phyloP scores from a whole-genome alignment of 1,140 invertebrate species.

The Solen grandis region DNA sequence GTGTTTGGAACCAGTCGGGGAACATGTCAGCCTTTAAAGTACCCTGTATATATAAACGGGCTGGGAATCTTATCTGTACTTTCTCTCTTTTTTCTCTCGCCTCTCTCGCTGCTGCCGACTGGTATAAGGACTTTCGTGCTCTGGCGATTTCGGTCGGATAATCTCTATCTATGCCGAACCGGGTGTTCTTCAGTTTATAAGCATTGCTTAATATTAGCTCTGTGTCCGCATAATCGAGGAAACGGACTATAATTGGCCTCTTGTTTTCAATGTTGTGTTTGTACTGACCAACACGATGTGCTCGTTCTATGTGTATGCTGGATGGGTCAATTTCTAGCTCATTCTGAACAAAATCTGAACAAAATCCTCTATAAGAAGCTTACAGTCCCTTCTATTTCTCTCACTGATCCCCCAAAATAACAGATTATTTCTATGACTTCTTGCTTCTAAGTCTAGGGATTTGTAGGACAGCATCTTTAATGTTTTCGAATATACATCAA shows the following conservation, averaged over 20 bases:
- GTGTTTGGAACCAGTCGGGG: background rate
- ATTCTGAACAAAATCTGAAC: no score
- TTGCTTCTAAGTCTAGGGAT: no score
- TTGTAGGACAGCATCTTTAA: constrained; percentile 4
- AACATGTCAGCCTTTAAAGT: background rate
- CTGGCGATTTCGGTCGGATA: constrained; percentile 18
- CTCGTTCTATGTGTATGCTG: background rate
- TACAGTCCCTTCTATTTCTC: background rate
- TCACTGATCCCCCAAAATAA: constrained; percentile 10
- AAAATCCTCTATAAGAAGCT: no score
- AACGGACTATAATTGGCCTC: constrained; percentile 6
- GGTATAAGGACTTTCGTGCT: background rate
- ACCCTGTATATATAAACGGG: background rate
- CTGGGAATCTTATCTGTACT: background rate
- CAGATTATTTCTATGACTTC: constrained; percentile 6
- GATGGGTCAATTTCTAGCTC: no score
- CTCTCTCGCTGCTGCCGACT: background rate
- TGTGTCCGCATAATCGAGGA: constrained; percentile 8
- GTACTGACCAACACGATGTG: constrained; percentile 12
- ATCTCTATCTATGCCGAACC: constrained; percentile 12
- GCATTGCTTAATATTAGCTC: background rate
- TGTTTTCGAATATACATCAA: background rate
- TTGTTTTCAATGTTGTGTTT: no score
- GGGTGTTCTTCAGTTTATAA: background rate
- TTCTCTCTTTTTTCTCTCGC: background rate